phyloP scores from a whole-genome alignment of 2,797 vertebrate genomes.

The Pangasius krempfi region DNA sequence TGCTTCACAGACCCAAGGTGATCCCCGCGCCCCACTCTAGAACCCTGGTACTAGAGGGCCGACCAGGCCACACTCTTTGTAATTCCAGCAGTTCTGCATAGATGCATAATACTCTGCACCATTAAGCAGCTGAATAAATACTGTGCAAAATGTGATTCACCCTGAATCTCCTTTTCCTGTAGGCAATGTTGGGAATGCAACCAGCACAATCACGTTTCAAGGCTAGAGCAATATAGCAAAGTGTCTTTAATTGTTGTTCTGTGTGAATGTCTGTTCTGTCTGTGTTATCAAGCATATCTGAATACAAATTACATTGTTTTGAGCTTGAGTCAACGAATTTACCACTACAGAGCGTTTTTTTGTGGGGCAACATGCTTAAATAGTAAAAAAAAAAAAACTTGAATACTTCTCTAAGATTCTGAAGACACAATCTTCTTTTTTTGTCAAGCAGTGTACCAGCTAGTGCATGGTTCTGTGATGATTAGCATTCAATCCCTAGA shows the following conservation, averaged over 20 bases:
- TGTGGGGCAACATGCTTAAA: background rate
- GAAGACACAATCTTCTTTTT: background rate
- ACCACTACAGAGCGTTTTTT: no score
- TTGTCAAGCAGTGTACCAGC: background rate
- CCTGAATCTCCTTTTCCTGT: background rate
- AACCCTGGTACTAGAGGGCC: background rate
- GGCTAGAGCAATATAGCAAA: conserved; percentile 40
- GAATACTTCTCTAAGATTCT: background rate
- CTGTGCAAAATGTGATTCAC: conserved; percentile 9
- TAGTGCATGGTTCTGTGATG: conserved; percentile 4
- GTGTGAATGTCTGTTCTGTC: conserved; percentile 37
- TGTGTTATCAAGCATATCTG: conserved; percentile 42
- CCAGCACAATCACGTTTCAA: conserved; percentile 55
- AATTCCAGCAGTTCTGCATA: conserved; percentile 2
- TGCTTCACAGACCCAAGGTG: no score
- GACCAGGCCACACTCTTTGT: background rate
- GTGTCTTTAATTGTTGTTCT: conserved; percentile 36
- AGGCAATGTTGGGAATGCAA: conserved; percentile 48
- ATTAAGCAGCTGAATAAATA: conserved; percentile 19
- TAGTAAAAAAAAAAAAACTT: background rate
- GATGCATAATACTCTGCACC: background rate
- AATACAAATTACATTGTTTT: conserved; percentile 12
- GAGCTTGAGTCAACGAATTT: background rate
- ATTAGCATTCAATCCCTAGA: background rate
- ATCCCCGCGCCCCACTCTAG: background rate